Evolutionary conservation across 1,140 invertebrate species (phyloP).

Genomic region (Ericerus pela): DNA sequence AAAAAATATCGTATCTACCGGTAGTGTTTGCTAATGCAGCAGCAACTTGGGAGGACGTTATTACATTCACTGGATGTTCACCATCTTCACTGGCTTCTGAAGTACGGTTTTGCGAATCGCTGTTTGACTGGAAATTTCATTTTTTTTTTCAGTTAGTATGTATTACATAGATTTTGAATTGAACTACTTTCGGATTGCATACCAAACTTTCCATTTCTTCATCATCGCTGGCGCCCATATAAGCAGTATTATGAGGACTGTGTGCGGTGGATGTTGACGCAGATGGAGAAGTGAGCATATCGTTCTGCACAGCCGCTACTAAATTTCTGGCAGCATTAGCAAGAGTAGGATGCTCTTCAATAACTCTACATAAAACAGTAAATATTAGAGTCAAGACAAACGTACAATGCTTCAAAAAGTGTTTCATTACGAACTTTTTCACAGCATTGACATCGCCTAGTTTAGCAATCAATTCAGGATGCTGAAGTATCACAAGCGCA

Average conservation of each 20-base stretch:
- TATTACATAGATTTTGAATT: not conserved
- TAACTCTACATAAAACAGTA: constrained; percentile 29
- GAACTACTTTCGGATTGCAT: not conserved
- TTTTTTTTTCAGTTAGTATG: not conserved
- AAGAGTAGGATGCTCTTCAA: constrained; percentile 35
- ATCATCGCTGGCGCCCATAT: not conserved
- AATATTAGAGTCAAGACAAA: not conserved
- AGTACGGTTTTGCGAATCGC: not conserved
- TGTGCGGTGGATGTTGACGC: not conserved
- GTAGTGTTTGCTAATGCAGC: not conserved
- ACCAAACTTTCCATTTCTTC: constrained; percentile 4
- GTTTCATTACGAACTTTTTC: constrained; percentile 29
- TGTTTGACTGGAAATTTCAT: not conserved
- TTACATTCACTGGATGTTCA: constrained; percentile 1
- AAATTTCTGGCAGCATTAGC: constrained; percentile 37
- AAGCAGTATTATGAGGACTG: not conserved
- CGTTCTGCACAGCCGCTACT: constrained; percentile 35
- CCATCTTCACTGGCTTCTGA: not conserved
- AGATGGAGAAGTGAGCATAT: not conserved
- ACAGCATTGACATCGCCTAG: constrained; percentile 36
- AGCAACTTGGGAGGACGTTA: not conserved
- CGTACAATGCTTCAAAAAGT: not conserved
- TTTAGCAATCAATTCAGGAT: constrained; percentile 39
- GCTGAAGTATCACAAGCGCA: constrained; percentile 40
- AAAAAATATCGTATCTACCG: not conserved